Percentiles rank a stretch among this genome's conserved stretches.
phyloP scores from a whole-genome alignment of 2,797 vertebrate genomes.

The Tinamus major region DNA sequence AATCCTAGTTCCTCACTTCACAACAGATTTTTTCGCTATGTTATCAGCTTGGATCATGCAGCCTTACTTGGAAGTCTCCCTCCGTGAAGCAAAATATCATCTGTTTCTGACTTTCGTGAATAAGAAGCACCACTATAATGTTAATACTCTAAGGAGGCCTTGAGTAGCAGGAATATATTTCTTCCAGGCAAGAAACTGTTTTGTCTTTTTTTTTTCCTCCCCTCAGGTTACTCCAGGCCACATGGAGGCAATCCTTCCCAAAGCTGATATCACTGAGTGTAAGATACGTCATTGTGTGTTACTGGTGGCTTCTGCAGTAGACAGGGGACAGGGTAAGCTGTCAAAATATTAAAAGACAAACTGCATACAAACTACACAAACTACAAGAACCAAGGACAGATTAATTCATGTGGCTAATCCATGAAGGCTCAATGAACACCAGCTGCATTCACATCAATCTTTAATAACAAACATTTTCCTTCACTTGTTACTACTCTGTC shows the following conservation, averaged over 20 bases:
- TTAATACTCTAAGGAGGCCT: neutral
- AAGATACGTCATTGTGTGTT: neutral
- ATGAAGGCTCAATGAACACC: neutral
- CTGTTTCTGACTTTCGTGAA: neutral
- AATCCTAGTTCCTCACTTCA: neutral
- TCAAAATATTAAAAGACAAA: neutral
- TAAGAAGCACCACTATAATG: neutral
- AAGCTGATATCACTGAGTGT: neutral
- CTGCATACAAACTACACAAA: neutral
- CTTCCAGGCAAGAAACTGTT: neutral
- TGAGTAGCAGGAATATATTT: neutral
- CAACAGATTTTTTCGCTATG: neutral
- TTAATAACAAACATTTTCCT: slow-evolving; percentile 9
- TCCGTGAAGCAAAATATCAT: neutral
- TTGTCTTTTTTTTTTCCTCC: neutral
- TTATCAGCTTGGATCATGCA: neutral
- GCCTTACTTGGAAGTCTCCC: neutral
- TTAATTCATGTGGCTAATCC: neutral
- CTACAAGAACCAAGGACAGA: neutral
- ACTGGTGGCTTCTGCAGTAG: neutral
- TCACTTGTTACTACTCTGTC: neutral
- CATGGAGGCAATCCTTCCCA: neutral
- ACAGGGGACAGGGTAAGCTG: neutral
- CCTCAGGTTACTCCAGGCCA: neutral
- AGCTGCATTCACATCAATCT: neutral